These are phyloP conservation scores for Andrena bucephala DNA, from an alignment of 2,888 invertebrate species.

Conservation along the genomic window DNA sequence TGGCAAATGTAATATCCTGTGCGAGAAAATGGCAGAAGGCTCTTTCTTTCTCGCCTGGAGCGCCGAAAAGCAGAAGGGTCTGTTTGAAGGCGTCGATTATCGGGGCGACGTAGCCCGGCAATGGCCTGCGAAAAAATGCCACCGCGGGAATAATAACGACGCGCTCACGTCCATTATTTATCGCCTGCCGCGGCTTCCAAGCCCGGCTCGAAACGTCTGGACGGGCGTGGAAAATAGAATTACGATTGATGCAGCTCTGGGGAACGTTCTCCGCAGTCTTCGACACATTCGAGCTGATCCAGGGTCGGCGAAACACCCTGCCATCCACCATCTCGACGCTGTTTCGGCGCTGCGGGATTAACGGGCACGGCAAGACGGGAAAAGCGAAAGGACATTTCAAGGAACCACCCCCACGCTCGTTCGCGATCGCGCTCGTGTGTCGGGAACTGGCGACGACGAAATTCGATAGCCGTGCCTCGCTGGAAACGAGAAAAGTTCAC, in stretches of 20 bases:
- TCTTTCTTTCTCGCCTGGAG: background rate
- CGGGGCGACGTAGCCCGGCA: constrained; percentile 2
- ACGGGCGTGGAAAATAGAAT: constrained; percentile 57
- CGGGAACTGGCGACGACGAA: background rate
- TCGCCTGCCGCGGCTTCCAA: constrained; percentile 16
- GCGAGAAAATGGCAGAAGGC: constrained; percentile 29
- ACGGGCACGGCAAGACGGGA: constrained; percentile 10
- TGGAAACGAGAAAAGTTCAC: constrained; percentile 2
- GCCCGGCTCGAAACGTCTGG: background rate
- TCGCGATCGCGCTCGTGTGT: background rate
- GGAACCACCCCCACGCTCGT: background rate
- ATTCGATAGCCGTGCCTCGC: background rate
- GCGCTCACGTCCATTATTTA: constrained; percentile 63
- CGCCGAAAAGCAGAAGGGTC: background rate
- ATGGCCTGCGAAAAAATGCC: constrained; percentile 26
- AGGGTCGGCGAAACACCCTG: background rate
- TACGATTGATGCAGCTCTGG: constrained; percentile 64
- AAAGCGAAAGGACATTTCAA: background rate
- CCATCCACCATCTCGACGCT: background rate
- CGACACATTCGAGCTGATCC: constrained; percentile 10
- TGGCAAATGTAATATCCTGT: constrained; percentile 47
- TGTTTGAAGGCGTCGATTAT: constrained; percentile 21
- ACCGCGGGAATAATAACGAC: constrained; percentile 58
- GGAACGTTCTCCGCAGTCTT: constrained; percentile 32
- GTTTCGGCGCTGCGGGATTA: constrained; percentile 38